A percentile compares a stretch with the other conserved stretches of the same genome.
phyloP scores from a whole-genome alignment of 2,888 invertebrate species.

The Catocala nupta region DNA sequence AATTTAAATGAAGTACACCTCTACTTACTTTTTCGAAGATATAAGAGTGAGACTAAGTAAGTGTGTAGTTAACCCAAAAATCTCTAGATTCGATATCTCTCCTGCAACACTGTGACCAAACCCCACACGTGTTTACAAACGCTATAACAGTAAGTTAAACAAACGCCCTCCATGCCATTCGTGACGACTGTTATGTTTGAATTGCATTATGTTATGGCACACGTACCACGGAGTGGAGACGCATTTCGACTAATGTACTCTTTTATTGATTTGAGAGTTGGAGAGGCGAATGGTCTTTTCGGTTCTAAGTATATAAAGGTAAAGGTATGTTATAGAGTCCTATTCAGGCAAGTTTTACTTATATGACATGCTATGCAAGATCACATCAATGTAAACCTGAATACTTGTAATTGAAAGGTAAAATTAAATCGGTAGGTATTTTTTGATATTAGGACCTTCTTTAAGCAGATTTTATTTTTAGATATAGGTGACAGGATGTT shows the following conservation, averaged over 20 bases:
- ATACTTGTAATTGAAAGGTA: no score
- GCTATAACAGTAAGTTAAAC: slow-evolving; percentile 60
- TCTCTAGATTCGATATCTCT: not conserved
- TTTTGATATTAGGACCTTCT: no score
- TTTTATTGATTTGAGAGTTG: slow-evolving; percentile 22
- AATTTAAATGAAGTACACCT: no score
- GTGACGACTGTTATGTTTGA: slow-evolving; percentile 53
- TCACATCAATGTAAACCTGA: no score
- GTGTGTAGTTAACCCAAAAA: not conserved
- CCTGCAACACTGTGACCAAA: slow-evolving; percentile 28
- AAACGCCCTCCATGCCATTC: slow-evolving; percentile 51
- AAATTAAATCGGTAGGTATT: no score
- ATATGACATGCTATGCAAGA: no score
- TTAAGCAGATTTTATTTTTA: no score
- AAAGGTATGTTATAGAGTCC: no score
- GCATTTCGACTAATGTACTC: slow-evolving; percentile 24
- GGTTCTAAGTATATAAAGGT: not conserved
- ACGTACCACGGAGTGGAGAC: slow-evolving; percentile 18
- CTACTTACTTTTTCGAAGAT: no score
- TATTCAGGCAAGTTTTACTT: no score
- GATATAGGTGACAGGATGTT: no score
- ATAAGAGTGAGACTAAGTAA: not conserved
- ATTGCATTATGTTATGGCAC: slow-evolving; percentile 53
- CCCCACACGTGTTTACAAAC: slow-evolving; percentile 51
- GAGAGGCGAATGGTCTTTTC: not conserved